These are phyloP conservation scores for Balaeniceps rex DNA, from an alignment of 2,113 vertebrate species.

Conservation along the genomic window DNA sequence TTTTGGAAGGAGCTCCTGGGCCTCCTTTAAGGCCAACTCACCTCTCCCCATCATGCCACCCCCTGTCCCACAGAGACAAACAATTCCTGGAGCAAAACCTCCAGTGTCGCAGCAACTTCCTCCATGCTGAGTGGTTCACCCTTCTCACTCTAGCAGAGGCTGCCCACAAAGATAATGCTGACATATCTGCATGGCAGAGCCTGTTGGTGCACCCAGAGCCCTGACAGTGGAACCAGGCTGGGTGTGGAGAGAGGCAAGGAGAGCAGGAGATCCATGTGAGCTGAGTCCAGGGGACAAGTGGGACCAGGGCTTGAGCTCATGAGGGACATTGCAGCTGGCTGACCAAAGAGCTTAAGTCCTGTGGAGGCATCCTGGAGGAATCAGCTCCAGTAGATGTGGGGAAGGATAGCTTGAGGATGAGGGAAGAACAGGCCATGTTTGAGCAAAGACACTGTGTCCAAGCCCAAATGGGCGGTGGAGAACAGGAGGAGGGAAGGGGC, in stretches of 20 bases:
- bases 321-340: not conserved
- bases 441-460: not conserved
- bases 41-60: not conserved
- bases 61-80: not conserved
- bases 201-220: not conserved
- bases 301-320: not conserved
- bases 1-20: not conserved
- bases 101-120: not conserved
- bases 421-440: not conserved
- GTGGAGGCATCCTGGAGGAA: not conserved
- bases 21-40: not conserved
- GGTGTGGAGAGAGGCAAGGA: not conserved
- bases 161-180: not conserved
- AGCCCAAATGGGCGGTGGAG: not conserved
- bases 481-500: not conserved
- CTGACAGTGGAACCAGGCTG: not conserved
- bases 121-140: not conserved
- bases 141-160: not conserved
- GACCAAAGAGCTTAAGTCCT: not conserved
- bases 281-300: not conserved
- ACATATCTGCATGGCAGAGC: not conserved
- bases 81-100: not conserved
- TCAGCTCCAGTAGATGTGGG: not conserved
- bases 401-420: not conserved
- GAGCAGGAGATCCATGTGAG: not conserved